Conservation (phyloP, 1,140 invertebrate species). For the Amphibalanus amphitrite region DNA sequence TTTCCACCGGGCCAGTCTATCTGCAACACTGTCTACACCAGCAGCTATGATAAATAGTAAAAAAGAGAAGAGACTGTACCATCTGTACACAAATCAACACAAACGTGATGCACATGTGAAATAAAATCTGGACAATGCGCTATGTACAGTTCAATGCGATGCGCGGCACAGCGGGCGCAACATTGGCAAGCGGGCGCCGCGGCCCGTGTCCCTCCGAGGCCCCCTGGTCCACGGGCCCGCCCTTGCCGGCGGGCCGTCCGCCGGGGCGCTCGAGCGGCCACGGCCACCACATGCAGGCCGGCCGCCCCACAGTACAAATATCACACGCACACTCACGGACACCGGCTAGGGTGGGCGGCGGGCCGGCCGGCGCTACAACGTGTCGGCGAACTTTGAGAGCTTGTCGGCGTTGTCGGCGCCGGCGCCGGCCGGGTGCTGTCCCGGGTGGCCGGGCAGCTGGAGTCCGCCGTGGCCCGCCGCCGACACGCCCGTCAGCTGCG, state of each 20-base stretch:
- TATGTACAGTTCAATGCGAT: background rate
- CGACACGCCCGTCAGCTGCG: slow-evolving; percentile 26
- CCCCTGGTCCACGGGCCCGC: too few species aligned
- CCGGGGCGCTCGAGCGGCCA: background rate
- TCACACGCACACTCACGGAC: too few species aligned
- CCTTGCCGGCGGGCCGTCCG: background rate
- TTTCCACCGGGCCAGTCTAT: background rate
- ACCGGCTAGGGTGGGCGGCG: background rate
- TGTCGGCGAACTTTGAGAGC: slow-evolving; percentile 79
- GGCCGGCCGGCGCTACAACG: slow-evolving; percentile 39
- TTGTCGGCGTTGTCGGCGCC: slow-evolving; percentile 43
- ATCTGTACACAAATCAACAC: background rate
- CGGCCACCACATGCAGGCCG: too few species aligned
- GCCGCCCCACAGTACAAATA: background rate
- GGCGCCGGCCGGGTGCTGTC: slow-evolving; percentile 13
- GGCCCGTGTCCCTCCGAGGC: background rate
- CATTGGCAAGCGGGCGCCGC: background rate
- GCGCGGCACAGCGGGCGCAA: too few species aligned
- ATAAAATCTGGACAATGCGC: background rate
- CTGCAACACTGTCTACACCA: background rate
- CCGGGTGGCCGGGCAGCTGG: slow-evolving; percentile 8
- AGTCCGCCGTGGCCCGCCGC: slow-evolving; percentile 17
- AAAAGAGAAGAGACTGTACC: background rate
- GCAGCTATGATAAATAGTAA: background rate
- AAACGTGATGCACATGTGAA: background rate